Evolutionary conservation across 2,797 vertebrate genomes (phyloP), one percentile per base, ranked within the genome.

Genomic region (Smutsia gigantea): DNA sequence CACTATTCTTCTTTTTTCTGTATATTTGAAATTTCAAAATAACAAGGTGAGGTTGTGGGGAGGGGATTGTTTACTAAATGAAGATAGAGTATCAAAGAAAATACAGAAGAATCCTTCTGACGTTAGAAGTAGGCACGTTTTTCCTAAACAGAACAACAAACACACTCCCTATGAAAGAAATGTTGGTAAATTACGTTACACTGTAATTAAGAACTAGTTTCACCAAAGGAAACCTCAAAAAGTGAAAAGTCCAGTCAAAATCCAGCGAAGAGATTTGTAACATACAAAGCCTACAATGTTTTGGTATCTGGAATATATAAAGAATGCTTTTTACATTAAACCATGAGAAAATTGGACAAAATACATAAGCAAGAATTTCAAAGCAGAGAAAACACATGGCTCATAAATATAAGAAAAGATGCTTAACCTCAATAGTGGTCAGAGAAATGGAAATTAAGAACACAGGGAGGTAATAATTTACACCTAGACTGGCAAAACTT

Each of bases 81-180:
- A 66, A 72, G 27, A n/a, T 34, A 29, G 19, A 57, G 0, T 79
- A 64, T 84, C 46, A 85, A 85, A 78, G n/a, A 63, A 94, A 85
- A 93, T 17, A 51, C 5, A 79, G 46, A 51, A 39, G 63, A 78
- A 59, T 39, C 37, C 64, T 93, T 85, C 78, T 90, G 37, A 85
- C 11, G 69, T 64, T 78, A 79, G 49, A 66, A 1, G 19, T 72
- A 90, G n/a, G 63, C 63, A 69, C 55, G 37, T 31, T 78, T 39
- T 79, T 57, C 46, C 86, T 90, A 93, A 89, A 64, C 31, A 79
- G 53, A 85, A 63, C 79, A 85, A 37, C 66, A 90, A 53, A 83
- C 27, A 72, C 27, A 64, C 13, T 37, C 39, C 66, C 27, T 37
- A 39, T 18, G 29, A 71, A 85, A 59, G 31, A 61, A 74, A 72